Conservation (phyloP, 1,140 invertebrate genomes). For the Orchesella cincta region DNA sequence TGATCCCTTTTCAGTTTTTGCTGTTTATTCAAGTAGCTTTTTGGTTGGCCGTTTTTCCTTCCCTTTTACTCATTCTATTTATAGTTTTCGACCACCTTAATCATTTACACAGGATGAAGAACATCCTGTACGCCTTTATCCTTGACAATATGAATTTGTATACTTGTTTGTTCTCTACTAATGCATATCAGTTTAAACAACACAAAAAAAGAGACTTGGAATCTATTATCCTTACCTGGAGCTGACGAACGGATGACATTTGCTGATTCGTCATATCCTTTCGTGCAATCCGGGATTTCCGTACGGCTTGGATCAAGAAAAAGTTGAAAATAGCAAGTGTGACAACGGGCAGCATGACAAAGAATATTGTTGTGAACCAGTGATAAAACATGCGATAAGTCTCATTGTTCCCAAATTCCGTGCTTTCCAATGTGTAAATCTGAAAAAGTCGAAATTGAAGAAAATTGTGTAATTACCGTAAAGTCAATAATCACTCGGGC, state of each 20-base stretch:
- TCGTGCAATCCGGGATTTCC: constrained; percentile 36
- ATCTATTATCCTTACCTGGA: constrained; percentile 40
- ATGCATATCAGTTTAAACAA: too few relatives aligned
- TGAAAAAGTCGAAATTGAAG: constrained; percentile 4
- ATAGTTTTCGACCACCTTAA: too few relatives aligned
- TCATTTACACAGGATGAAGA: too few relatives aligned
- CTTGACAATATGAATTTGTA: too few relatives aligned
- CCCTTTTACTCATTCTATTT: too few relatives aligned
- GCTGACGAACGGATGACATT: constrained; percentile 47
- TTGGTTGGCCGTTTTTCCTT: too few relatives aligned
- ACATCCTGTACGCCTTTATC: too few relatives aligned
- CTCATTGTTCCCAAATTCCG: constrained; percentile 59
- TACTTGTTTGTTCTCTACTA: too few relatives aligned
- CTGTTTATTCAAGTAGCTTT: too few relatives aligned
- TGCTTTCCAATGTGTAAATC: constrained; percentile 39
- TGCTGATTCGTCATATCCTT: constrained; percentile 50
- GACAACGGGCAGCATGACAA: constrained; percentile 68
- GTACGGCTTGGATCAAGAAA: constrained; percentile 68
- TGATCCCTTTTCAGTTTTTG: too few relatives aligned
- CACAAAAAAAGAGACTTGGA: too few relatives aligned
- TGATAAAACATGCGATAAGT: constrained; percentile 67
- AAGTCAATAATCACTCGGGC: too few relatives aligned
- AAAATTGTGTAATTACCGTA: not conserved
- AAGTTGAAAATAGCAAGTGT: constrained; percentile 72
- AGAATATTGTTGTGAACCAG: constrained; percentile 67